These are phyloP conservation scores for Heloderma charlesbogerti DNA, from an alignment of 2,113 vertebrate species.

Conservation along the genomic window DNA sequence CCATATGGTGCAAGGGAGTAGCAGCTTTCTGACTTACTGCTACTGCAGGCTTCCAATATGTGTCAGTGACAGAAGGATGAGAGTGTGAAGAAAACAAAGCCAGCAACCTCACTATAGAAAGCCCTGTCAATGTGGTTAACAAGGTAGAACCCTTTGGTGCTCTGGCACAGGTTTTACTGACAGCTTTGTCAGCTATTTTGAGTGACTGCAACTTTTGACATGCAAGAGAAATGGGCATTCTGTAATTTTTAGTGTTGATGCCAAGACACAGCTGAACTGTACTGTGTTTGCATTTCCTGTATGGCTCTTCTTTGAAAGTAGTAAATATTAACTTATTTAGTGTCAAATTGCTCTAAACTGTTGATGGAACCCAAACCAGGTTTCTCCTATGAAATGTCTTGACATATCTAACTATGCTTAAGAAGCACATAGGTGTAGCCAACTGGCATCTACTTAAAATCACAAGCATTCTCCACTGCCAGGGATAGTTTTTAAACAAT, in stretches of 20 bases:
- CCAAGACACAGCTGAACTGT: neutral
- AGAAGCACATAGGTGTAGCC: neutral
- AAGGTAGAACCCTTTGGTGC: neutral
- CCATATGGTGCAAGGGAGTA: constrained; percentile 39
- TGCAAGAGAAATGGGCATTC: neutral
- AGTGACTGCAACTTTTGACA: neutral
- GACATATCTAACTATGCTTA: neutral
- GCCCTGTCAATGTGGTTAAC: neutral
- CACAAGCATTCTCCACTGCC: neutral
- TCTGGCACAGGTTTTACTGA: neutral
- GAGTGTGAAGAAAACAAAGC: constrained; percentile 39
- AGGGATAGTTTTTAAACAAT: neutral
- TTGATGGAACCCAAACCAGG: neutral
- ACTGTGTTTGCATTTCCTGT: neutral
- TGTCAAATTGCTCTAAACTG: neutral
- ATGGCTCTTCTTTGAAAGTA: neutral
- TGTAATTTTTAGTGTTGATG: fast-evolving
- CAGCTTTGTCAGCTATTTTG: neutral
- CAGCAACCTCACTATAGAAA: neutral
- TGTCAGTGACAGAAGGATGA: constrained; percentile 44
- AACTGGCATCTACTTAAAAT: neutral
- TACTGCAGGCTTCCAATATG: neutral
- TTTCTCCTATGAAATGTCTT: neutral
- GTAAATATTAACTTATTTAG: neutral
- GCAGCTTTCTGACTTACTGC: constrained; percentile 38